Evolutionary conservation across 2,888 invertebrate species (phyloP), one percentile per base, ranked within the genome.

Genomic region (Hydrotaea cyrtoneurina): DNA sequence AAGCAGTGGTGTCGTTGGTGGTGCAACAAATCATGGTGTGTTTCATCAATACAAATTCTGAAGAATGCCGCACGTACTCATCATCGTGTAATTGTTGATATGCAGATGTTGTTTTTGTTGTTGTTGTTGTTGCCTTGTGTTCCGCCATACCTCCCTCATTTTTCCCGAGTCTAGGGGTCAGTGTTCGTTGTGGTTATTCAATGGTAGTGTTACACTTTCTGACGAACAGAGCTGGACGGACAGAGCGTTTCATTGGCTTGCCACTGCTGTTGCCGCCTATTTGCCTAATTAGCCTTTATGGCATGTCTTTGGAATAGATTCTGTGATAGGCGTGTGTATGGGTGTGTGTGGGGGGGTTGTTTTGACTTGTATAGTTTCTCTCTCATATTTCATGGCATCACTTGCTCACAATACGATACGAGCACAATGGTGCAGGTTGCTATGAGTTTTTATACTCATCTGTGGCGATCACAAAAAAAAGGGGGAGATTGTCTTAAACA

Each of bases 61-160:
- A 39, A 21, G 66, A 39, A 64, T n/a, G 17, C 19, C 66, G 66
- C 66, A 66, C 26, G 13, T 13, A 39, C 11, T 43, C 21, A 23
- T 23, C 69, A 46, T 69, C 39, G 4, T 69, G 69, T 69, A 88
- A 88, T 88, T 88, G 88, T 86, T 88, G 89, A 88, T 89, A 89
- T 89, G 88, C 89, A 89, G 88, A 89, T 88, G 87, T 88, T 80
- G 19, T 62, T 64, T 17, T 4, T 31, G 2, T 7, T 31, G 31
- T 31, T n/a, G n/a, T n/a, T 64, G 10, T 69, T 8, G 36, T 55
- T 31, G 26, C 46, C 59, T 76, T 53, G 43, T 26, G 13, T n/a
- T n/a, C n/a, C 46, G 31, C 83, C 80, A 82, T 66, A 85, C 86
- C 23, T 75, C 8, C 57, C 55, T 13, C n/a, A 64, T 72, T 36